Evolutionary conservation across 30 jellyfish, hydroid and myxozoan genomes (phyloP).

Genomic region (Haliclystus octoradiatus): DNA sequence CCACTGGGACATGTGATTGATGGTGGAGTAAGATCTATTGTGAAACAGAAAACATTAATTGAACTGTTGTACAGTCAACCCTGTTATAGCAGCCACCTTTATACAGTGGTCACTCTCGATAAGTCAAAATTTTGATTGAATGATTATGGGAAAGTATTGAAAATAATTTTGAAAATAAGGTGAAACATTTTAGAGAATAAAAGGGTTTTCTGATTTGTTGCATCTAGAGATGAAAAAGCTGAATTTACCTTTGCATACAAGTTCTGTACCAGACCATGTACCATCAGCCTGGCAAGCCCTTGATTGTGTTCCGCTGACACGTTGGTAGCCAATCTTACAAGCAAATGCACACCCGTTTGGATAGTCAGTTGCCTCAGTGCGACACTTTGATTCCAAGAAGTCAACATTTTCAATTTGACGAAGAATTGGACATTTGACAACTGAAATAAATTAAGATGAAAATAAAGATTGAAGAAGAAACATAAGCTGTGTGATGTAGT

Average conservation of each 20-base stretch:
- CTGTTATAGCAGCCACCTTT: too few species aligned
- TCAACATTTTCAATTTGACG: conserved; percentile 67
- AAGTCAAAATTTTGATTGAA: too few species aligned
- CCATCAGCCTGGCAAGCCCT: conserved; percentile 91
- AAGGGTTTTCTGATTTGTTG: too few species aligned
- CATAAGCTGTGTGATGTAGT: too few species aligned
- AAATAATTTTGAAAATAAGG: neutral
- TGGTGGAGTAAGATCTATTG: conserved; percentile 88
- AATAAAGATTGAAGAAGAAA: too few species aligned
- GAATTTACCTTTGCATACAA: conserved; percentile 77
- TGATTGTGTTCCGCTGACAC: conserved; percentile 36
- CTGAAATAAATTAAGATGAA: conserved; percentile 36
- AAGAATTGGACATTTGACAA: conserved; percentile 71
- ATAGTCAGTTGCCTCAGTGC: conserved; percentile 52
- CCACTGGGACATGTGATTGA: conserved; percentile 81
- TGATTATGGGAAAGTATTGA: neutral
- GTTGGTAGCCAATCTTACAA: conserved; percentile 70
- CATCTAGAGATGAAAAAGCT: neutral
- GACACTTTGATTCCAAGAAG: conserved; percentile 51
- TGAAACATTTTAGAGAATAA: neutral
- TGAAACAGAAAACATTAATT: neutral
- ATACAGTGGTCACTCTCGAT: too few species aligned
- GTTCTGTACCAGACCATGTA: conserved; percentile 92
- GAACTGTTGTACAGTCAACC: too few species aligned
- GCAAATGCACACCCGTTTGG: conserved; percentile 76